A percentile compares a stretch with the other conserved stretches of the same genome.
phyloP scores from a whole-genome alignment of 37 sponge, comb jelly and placozoan species.

The Trichoplax adhaerens region DNA sequence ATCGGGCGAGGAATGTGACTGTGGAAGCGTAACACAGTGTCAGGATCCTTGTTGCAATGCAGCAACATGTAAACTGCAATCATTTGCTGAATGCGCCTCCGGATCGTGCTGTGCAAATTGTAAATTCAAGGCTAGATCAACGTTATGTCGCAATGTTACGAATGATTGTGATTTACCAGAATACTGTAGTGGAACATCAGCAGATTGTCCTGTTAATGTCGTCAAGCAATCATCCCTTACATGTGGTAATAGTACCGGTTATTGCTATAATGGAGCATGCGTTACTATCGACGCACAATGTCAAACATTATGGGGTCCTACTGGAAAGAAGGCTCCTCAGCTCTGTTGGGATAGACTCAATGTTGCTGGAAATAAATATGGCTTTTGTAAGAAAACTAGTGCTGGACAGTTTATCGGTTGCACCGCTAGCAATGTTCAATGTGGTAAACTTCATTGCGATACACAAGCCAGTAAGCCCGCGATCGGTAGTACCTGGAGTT shows the following conservation, averaged over 20 bases:
- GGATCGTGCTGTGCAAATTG: constrained; percentile 22
- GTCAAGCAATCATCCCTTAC: too few species aligned
- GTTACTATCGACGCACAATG: constrained; percentile 21
- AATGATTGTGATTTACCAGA: constrained; percentile 16
- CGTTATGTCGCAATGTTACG: background rate
- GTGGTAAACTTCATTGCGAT: too few species aligned
- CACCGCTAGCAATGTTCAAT: too few species aligned
- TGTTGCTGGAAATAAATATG: too few species aligned
- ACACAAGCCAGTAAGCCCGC: too few species aligned
- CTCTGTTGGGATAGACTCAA: too few species aligned
- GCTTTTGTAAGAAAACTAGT: too few species aligned
- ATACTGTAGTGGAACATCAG: constrained; percentile 6
- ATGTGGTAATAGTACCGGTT: background rate
- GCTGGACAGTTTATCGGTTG: too few species aligned
- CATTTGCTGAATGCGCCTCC: constrained; percentile 9
- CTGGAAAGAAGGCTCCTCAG: too few species aligned
- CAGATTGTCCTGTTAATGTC: too few species aligned
- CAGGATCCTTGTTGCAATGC: constrained; percentile 22
- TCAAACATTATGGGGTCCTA: constrained; percentile 10
- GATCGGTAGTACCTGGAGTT: too few species aligned
- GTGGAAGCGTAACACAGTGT: constrained; percentile 1
- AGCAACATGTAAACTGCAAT: constrained; percentile 14
- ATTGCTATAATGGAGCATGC: constrained; percentile 29
- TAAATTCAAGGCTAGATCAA: constrained; percentile 10
- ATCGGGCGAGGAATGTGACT: constrained; percentile 23